These are phyloP conservation scores for Petrolisthes manimaculis DNA, from an alignment of 2,888 invertebrate species.

Conservation along the genomic window DNA sequence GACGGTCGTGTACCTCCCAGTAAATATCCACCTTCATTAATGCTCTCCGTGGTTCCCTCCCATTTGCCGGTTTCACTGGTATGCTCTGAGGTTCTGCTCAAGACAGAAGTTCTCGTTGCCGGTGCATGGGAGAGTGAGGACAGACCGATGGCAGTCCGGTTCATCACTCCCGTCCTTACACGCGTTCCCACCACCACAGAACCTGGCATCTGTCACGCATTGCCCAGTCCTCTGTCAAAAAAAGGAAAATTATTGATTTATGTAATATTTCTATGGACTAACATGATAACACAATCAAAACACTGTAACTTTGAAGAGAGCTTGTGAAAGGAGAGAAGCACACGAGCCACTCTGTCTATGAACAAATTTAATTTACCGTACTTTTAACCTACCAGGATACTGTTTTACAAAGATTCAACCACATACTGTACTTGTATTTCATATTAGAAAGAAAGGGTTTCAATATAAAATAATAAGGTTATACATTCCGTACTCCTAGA, in stretches of 20 bases:
- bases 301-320: too few relatives aligned
- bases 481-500: too few relatives aligned
- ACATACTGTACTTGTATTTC: too few relatives aligned
- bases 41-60: background rate
- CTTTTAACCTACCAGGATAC: too few relatives aligned
- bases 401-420: too few relatives aligned
- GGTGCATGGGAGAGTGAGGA: slow-evolving; percentile 65
- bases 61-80: slow-evolving; percentile 21
- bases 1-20: background rate
- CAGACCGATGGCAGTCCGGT: slow-evolving; percentile 66
- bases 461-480: too few relatives aligned
- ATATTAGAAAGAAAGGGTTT: too few relatives aligned
- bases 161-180: slow-evolving; percentile 68
- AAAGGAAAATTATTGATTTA: background rate
- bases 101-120: slow-evolving; percentile 64
- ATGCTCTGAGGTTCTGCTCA: slow-evolving; percentile 45
- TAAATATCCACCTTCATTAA: background rate
- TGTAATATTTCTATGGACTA: too few relatives aligned
- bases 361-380: too few relatives aligned
- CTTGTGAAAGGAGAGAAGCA: too few relatives aligned
- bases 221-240: slow-evolving; percentile 67
- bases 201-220: slow-evolving; percentile 67
- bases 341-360: too few relatives aligned
- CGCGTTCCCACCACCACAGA: slow-evolving; percentile 68
- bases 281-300: too few relatives aligned